Evolutionary conservation across 2,797 vertebrate genomes (phyloP), one percentile per base, ranked within the genome.

Genomic region (Fringilla coelebs): DNA sequence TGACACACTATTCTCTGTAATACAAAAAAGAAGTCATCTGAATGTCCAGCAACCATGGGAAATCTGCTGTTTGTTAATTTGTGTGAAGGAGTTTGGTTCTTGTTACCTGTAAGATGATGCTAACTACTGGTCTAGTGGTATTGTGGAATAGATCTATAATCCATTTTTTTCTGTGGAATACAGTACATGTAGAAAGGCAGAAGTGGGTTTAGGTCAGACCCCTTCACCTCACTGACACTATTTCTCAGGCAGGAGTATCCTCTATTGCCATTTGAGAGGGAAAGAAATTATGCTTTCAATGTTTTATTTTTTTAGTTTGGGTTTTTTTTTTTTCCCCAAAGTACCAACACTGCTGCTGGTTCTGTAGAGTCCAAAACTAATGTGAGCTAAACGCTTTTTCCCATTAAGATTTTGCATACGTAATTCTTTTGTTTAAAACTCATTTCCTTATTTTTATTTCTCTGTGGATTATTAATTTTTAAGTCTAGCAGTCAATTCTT

Each of bases 351-450:
- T 28, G 17, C 4, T 82, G 40, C 29, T 41, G 26, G 19, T 7
- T 70, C 52, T 57, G 17, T 28, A 65, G 10, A 75, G 25, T n/a
- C 9, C 41, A 77, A 57, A 34, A 46, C 14, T n/a, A 66, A 26
- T 1, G 40, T 2, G 6, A 48, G 1, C 11, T 57, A 43, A 48
- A 25, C 0, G 1, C 4, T 36, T 48, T 75, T 61, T 31, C 17
- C 9, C 26, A 17, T 21, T 54, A n/a, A 81, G 17, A 46, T 2
- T 43, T 7, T 11, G 6, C 13, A 36, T 32, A 75, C 63, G 3
- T 17, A 85, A 46, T 36, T 62, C 0, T 38, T 67, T 88, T 38
- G 8, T 32, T 88, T 55, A 46, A 72, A 82, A 61, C 3, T 7
- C 0, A 3, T 26, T 68, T 36, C 0, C 19, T 58, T 51, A 16